phyloP scores from a whole-genome alignment of 2,888 invertebrate species.

The Hypena proboscidalis region DNA sequence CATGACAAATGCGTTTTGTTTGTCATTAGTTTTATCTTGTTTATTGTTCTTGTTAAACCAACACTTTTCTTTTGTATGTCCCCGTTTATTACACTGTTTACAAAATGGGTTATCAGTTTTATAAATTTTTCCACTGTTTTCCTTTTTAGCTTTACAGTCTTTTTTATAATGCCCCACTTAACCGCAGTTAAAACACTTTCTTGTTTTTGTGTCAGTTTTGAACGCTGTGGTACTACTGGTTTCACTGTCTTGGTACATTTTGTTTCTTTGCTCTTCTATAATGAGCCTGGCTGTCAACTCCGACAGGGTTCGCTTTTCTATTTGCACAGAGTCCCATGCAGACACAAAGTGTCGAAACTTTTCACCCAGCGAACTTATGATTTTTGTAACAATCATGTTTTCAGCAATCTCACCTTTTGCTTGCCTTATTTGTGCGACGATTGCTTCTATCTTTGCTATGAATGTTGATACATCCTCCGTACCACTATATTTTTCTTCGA shows the following conservation, averaged over 20 bases:
- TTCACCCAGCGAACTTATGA: slow-evolving; percentile 35
- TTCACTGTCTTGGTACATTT: slow-evolving; percentile 12
- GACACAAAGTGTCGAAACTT: slow-evolving; percentile 45
- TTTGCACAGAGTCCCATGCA: slow-evolving; percentile 31
- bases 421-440: background rate
- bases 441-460: background rate
- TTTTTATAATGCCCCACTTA: slow-evolving; percentile 2
- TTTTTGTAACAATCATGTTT: background rate
- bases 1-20: background rate
- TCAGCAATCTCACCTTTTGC: background rate
- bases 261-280: slow-evolving; percentile 22
- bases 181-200: slow-evolving; percentile 12
- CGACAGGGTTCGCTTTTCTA: slow-evolving; percentile 16
- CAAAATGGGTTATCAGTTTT: too few species aligned
- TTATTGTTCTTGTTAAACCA: background rate
- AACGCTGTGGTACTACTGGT: background rate
- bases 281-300: slow-evolving; percentile 19
- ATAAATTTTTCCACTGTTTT: too few species aligned
- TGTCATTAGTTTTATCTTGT: background rate
- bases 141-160: background rate
- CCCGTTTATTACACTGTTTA: slow-evolving; percentile 5
- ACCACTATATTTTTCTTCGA: too few species aligned
- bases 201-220: slow-evolving; percentile 1
- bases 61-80: slow-evolving; percentile 10
- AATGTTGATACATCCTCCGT: background rate